These are phyloP conservation scores for Hymenopus coronatus DNA, from an alignment of 2,888 invertebrate species.

Conservation along the genomic window DNA sequence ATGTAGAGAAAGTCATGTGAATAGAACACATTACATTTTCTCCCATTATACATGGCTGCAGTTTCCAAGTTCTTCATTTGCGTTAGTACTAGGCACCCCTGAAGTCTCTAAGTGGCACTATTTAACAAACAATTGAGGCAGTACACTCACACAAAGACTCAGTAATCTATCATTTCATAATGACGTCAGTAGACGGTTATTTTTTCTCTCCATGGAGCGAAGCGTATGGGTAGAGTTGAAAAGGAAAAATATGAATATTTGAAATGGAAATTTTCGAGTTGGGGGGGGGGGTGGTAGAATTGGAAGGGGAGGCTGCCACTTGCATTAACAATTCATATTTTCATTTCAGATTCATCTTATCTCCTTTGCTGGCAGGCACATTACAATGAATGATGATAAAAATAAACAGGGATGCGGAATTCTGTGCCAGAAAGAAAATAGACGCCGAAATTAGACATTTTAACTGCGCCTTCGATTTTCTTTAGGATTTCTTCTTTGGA, in stretches of 20 bases:
- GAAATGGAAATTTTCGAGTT: constrained; percentile 1
- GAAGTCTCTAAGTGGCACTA: too few species aligned
- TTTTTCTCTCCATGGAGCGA: not conserved
- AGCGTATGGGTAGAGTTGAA: not conserved
- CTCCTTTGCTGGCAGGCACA: not conserved
- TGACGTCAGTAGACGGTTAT: not conserved
- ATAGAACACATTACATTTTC: too few species aligned
- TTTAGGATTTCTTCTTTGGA: not conserved
- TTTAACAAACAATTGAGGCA: too few species aligned
- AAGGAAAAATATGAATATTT: constrained; percentile 8
- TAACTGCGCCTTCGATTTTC: not conserved
- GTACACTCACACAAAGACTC: too few species aligned
- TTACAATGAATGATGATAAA: constrained; percentile 11
- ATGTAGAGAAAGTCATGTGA: too few species aligned
- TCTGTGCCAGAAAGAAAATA: not conserved
- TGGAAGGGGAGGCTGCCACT: not conserved
- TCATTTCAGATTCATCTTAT: constrained; percentile 17
- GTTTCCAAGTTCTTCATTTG: too few species aligned
- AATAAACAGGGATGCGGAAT: not conserved
- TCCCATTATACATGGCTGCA: too few species aligned
- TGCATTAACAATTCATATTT: constrained; percentile 18
- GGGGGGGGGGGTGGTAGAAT: too few species aligned
- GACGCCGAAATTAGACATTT: not conserved
- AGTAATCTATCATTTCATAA: constrained; percentile 7
- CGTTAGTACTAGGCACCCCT: too few species aligned